A percentile compares a stretch with the other conserved stretches of the same genome.
Conservation (phyloP, 2,888 invertebrate species). For the Tetheella fluctuosa region DNA sequence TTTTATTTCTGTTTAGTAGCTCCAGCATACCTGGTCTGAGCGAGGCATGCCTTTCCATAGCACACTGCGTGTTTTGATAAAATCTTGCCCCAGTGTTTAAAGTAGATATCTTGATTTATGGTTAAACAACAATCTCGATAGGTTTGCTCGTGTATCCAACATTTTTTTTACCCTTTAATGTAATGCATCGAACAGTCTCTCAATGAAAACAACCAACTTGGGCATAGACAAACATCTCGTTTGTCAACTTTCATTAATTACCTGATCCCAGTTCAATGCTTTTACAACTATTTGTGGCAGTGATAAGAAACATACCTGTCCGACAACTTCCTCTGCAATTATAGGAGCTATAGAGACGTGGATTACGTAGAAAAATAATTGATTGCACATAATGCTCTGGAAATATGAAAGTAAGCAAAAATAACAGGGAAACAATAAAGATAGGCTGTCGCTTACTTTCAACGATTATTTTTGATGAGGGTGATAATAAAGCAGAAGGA, state of each 20-base stretch:
- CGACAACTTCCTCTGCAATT: constrained; percentile 10
- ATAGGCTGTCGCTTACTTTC: neutral
- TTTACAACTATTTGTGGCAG: constrained; percentile 30
- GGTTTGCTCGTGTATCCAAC: neutral
- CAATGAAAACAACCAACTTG: constrained; percentile 22
- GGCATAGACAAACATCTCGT: constrained; percentile 19
- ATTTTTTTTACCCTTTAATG: neutral
- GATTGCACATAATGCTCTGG: constrained; percentile 5
- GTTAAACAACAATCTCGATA: neutral
- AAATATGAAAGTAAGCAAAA: constrained; percentile 5
- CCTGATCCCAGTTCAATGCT: constrained; percentile 17
- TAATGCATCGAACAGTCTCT: neutral
- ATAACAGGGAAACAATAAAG: constrained; percentile 1
- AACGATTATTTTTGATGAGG: constrained; percentile 1
- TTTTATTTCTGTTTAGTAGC: neutral
- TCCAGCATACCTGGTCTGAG: no score
- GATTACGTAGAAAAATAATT: constrained; percentile 13
- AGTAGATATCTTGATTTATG: constrained; percentile 2
- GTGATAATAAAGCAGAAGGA: neutral
- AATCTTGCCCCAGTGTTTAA: neutral
- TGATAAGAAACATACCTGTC: constrained; percentile 30
- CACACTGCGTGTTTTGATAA: neutral
- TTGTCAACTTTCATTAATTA: constrained; percentile 28
- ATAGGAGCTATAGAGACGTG: constrained; percentile 17
- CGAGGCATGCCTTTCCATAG: neutral